A percentile compares a stretch with the other conserved stretches of the same genome.
Evolutionary conservation across 2,797 vertebrate species (phyloP).

Genomic region (Eospalax fontanierii): DNA sequence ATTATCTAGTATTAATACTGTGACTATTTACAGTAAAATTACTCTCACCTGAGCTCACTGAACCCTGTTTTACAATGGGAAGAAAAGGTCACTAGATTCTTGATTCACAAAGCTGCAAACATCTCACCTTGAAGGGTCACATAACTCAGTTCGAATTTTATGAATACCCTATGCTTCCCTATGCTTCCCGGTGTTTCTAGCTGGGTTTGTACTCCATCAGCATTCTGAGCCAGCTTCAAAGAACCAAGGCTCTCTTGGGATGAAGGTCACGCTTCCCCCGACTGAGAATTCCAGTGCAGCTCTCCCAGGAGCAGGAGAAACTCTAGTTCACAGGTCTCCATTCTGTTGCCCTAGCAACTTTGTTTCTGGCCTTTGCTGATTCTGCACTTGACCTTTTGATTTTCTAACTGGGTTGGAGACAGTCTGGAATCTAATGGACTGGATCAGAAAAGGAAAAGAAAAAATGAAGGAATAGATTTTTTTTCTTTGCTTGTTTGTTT

Average conservation of each 20-base stretch:
- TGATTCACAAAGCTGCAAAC: not conserved
- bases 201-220: not conserved
- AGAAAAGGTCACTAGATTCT: not conserved
- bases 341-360: not conserved
- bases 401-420: not conserved
- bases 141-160: not conserved
- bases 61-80: not conserved
- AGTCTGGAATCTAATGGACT: not conserved
- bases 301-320: no score
- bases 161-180: not conserved
- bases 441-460: not conserved
- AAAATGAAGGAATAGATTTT: not conserved
- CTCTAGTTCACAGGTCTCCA: not conserved
- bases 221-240: not conserved
- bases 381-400: constrained; percentile 14
- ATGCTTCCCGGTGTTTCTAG: not conserved
- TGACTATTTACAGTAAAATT: not conserved
- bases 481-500: no score
- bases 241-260: not conserved
- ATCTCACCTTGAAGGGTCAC: not conserved
- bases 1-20: not conserved
- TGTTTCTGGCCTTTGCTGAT: not conserved
- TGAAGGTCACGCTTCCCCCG: rapidly evolving
- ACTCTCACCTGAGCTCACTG: not conserved
- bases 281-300: not conserved